Percentiles rank a stretch among this genome's conserved stretches.
Evolutionary conservation across 2,113 vertebrate genomes (phyloP).

Genomic region (Columbina picui): DNA sequence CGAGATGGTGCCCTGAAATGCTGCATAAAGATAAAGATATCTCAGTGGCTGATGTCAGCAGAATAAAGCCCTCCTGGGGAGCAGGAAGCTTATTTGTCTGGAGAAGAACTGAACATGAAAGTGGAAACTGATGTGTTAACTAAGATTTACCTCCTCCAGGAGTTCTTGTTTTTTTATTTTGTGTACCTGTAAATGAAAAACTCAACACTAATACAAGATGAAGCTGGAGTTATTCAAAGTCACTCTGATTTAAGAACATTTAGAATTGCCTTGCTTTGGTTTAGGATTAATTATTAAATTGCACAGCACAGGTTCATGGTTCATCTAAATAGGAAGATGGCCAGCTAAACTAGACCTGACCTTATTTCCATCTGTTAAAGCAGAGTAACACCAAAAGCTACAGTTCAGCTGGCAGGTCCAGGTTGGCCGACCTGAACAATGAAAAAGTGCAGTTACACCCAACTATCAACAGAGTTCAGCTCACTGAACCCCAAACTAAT

Average conservation of each 20-base stretch:
- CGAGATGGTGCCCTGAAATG: background rate
- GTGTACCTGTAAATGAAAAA: background rate
- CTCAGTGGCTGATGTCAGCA: background rate
- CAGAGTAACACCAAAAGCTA: background rate
- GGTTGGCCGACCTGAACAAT: background rate
- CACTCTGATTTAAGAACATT: background rate
- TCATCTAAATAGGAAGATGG: background rate
- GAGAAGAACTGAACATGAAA: background rate
- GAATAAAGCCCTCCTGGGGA: background rate
- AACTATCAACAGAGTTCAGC: background rate
- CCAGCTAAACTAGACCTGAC: background rate
- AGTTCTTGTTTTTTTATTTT: background rate
- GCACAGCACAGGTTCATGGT: background rate
- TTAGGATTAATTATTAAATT: constrained; percentile 1
- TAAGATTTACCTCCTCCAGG: background rate
- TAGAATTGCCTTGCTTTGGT: background rate
- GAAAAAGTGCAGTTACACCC: background rate
- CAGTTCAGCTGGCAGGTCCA: background rate
- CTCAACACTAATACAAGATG: background rate
- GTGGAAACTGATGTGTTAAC: background rate
- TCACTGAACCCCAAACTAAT: background rate
- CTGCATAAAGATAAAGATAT: background rate
- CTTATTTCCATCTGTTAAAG: background rate
- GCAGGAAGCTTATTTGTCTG: background rate
- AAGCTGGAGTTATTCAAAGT: background rate